These are phyloP conservation scores for Mus musculus DNA, from an alignment of 2,113 vertebrate species.

Conservation along the genomic window GRCm39 chr19:25335001-25335500, in stretches of 20 bases:
- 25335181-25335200: not conserved
- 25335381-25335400: not conserved
- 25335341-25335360: not conserved
- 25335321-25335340: not conserved
- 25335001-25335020: not conserved
- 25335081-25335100: not conserved
- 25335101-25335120: not conserved
- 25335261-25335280: not conserved
- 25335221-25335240: not conserved
- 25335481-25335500: not conserved
- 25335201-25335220: not conserved
- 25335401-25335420: not conserved
- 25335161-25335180: not conserved
- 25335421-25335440: not conserved
- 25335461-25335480: not conserved
- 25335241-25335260: not conserved
- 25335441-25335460: not conserved
- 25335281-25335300: conserved; percentile 13
- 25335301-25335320: not conserved
- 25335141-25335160: not conserved
- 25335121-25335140: not conserved
- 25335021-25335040: not conserved
- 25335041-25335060: not conserved
- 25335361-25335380: not conserved
- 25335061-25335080: not conserved